phyloP scores from a whole-genome alignment of 2,113 vertebrate species.

The Coturnix japonica region DNA sequence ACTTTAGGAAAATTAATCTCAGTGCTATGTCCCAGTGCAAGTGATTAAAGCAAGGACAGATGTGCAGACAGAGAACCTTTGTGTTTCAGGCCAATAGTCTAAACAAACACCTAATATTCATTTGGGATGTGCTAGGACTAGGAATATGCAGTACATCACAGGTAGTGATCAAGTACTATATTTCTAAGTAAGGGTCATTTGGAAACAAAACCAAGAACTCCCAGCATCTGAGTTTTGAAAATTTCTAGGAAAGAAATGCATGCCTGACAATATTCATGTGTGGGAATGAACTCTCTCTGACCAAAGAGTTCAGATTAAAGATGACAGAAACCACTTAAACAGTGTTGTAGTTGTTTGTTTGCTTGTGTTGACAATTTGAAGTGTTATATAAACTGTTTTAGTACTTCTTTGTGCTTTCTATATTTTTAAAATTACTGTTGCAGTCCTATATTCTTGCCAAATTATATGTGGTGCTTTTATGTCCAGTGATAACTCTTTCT shows the following conservation, averaged over 20 bases:
- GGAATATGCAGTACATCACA: neutral
- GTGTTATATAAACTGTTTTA: neutral
- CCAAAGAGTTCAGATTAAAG: neutral
- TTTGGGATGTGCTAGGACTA: neutral
- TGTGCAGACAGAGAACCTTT: neutral
- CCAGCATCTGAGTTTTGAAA: neutral
- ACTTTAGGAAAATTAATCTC: neutral
- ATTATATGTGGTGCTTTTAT: neutral
- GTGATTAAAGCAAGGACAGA: neutral
- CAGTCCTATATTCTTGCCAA: neutral
- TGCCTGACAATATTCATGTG: neutral
- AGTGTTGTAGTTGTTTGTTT: neutral
- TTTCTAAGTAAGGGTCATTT: neutral
- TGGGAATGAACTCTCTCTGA: neutral
- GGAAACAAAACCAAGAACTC: neutral
- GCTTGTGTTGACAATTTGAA: neutral
- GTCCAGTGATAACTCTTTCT: neutral
- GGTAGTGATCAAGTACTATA: neutral
- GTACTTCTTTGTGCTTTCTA: neutral
- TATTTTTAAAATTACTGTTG: neutral
- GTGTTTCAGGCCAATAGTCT: neutral
- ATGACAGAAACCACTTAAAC: neutral
- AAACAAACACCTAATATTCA: neutral
- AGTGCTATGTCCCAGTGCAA: neutral
- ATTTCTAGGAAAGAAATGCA: neutral